Evolutionary conservation across 1,140 invertebrate genomes (phyloP).

Genomic region (Nephila pilipes): DNA sequence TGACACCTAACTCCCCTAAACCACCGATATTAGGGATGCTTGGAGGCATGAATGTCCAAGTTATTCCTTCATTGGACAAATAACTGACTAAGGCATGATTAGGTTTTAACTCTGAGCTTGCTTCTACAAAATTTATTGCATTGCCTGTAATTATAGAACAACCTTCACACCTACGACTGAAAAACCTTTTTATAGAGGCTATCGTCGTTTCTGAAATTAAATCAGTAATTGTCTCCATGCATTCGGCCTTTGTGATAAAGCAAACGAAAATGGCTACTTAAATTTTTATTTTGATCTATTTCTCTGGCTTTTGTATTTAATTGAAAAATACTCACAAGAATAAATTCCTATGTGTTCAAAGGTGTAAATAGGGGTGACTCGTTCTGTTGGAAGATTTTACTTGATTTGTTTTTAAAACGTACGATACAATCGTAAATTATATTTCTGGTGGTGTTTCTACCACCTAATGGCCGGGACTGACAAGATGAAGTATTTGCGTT

Average conservation of each 20-base stretch:
- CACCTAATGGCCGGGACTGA: constrained; percentile 38
- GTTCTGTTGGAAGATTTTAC: not conserved
- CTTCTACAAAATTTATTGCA: not conserved
- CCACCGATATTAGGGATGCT: constrained; percentile 50
- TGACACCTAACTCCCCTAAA: constrained; percentile 36
- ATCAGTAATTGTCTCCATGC: constrained; percentile 78
- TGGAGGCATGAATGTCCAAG: not conserved
- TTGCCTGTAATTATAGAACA: not conserved
- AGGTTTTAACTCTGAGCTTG: not conserved
- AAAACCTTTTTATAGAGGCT: not conserved
- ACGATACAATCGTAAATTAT: constrained; percentile 3
- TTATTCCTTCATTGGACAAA: not conserved
- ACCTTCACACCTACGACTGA: not conserved
- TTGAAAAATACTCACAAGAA: not conserved
- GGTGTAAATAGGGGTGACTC: not conserved
- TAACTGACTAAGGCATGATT: not conserved
- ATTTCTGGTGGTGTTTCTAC: not conserved
- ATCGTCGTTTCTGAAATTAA: constrained; percentile 81
- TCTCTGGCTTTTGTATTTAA: not conserved
- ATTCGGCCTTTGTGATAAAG: constrained; percentile 22
- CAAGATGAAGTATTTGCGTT: not conserved
- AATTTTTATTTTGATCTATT: constrained; percentile 80
- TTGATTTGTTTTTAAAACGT: constrained; percentile 23
- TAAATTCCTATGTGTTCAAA: not conserved
- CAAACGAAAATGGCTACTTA: too few relatives aligned